Evolutionary conservation across 1,140 invertebrate genomes (phyloP).

Genomic region (Leptestheria dahalacensis): DNA sequence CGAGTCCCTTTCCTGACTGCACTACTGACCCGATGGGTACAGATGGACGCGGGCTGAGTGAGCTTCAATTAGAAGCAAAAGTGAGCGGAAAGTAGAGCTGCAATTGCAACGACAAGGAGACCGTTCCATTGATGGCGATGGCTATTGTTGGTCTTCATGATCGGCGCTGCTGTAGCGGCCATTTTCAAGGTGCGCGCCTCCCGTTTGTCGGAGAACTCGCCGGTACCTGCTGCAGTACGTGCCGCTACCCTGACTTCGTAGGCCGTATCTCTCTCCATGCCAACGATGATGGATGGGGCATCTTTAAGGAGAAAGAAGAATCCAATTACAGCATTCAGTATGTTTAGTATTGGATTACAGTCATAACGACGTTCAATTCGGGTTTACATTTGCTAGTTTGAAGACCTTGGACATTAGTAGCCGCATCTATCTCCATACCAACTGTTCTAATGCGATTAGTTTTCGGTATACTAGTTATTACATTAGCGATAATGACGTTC

Average conservation of each 20-base stretch:
- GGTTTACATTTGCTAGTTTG: background rate
- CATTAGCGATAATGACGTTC: no score
- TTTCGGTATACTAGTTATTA: no score
- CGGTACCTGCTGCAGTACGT: slow-evolving; percentile 22
- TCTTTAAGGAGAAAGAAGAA: background rate
- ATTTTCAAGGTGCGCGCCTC: slow-evolving; percentile 18
- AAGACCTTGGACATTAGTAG: no score
- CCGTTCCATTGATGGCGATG: background rate
- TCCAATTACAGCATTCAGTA: background rate
- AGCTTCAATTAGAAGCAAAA: slow-evolving; percentile 9
- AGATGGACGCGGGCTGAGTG: no score
- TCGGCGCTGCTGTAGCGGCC: slow-evolving; percentile 9
- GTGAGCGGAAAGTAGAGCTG: slow-evolving; percentile 11
- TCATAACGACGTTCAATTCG: background rate
- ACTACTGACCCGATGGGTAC: background rate
- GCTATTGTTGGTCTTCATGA: background rate
- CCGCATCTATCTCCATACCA: no score
- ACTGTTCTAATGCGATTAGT: no score
- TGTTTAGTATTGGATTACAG: background rate
- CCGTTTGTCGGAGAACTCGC: slow-evolving; percentile 20
- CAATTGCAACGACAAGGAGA: slow-evolving; percentile 1
- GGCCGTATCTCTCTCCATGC: slow-evolving; percentile 20
- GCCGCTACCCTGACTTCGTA: slow-evolving; percentile 23
- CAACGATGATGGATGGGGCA: slow-evolving; percentile 19
- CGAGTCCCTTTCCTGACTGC: no score